Percentiles rank a stretch among this genome's conserved stretches.
Evolutionary conservation across 1,140 invertebrate genomes (phyloP).

Genomic region (Drosophila eugracilis): DNA sequence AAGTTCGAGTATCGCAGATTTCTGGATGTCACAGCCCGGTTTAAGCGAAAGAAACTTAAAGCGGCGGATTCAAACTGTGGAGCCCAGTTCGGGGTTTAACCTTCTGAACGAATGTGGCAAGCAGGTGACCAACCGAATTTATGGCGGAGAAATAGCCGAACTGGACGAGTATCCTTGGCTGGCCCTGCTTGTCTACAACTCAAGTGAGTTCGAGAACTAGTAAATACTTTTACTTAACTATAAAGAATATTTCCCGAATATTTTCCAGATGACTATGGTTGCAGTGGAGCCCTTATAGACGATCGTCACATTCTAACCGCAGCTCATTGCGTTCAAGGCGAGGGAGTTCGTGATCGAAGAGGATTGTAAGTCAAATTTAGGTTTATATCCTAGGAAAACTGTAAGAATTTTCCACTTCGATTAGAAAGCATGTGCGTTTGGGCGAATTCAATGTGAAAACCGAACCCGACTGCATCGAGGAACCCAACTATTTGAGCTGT

Average conservation of each 20-base stretch:
- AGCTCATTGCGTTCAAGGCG: conserved; percentile 92
- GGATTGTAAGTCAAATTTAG: conserved; percentile 65
- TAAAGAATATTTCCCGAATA: no score
- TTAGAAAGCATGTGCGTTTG: conserved; percentile 86
- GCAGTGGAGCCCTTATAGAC: conserved; percentile 87
- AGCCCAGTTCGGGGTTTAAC: conserved; percentile 69
- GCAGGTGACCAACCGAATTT: conserved; percentile 83
- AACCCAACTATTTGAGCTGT: conserved; percentile 74
- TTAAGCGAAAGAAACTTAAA: conserved; percentile 79
- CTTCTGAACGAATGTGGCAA: conserved; percentile 84
- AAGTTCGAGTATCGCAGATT: conserved; percentile 81
- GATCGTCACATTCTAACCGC: conserved; percentile 89
- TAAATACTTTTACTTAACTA: background rate
- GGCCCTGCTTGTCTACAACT: conserved; percentile 88
- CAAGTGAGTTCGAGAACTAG: conserved; percentile 59
- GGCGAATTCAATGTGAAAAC: conserved; percentile 88
- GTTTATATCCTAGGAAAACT: background rate
- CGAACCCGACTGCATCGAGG: conserved; percentile 86
- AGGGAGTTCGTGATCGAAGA: conserved; percentile 65
- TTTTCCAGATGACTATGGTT: conserved; percentile 84
- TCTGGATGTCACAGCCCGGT: conserved; percentile 64
- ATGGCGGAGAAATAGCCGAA: conserved; percentile 85
- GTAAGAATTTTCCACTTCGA: background rate
- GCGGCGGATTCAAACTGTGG: conserved; percentile 75
- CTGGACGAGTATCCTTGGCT: conserved; percentile 89